phyloP scores from a whole-genome alignment of 2,113 vertebrate genomes.

The Emydura subglobosa region DNA sequence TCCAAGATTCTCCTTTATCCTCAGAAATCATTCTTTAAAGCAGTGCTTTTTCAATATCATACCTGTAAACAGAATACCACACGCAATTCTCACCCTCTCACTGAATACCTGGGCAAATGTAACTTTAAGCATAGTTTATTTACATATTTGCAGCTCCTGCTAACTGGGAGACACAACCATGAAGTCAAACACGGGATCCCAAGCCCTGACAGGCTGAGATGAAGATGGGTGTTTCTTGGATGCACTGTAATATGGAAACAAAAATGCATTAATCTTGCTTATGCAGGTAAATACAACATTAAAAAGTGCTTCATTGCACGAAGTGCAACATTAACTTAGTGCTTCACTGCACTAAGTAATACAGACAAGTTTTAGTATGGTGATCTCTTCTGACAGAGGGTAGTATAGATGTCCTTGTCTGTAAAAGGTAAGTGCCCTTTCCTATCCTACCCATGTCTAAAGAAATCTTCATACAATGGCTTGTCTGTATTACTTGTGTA shows the following conservation, averaged over 20 bases:
- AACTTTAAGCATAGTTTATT: neutral
- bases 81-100: neutral
- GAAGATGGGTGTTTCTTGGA: neutral
- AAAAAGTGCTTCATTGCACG: constrained; percentile 17
- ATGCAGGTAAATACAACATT: neutral
- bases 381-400: constrained; percentile 2
- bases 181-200: neutral
- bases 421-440: neutral
- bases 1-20: constrained; percentile 16
- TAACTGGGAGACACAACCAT: neutral
- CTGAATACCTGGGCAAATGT: neutral
- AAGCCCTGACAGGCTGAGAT: neutral
- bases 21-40: constrained; percentile 43
- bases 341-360: constrained; percentile 38
- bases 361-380: neutral
- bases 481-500: constrained; percentile 19
- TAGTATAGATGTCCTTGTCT: neutral
- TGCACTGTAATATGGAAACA: neutral
- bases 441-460: neutral
- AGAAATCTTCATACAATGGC: neutral
- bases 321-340: neutral
- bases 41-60: neutral
- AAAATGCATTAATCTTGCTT: neutral
- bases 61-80: rapidly evolving
- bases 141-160: neutral